Evolutionary conservation across 2,888 invertebrate species (phyloP), one percentile per base, ranked within the genome.

Genomic region (Anorthoa munda): DNA sequence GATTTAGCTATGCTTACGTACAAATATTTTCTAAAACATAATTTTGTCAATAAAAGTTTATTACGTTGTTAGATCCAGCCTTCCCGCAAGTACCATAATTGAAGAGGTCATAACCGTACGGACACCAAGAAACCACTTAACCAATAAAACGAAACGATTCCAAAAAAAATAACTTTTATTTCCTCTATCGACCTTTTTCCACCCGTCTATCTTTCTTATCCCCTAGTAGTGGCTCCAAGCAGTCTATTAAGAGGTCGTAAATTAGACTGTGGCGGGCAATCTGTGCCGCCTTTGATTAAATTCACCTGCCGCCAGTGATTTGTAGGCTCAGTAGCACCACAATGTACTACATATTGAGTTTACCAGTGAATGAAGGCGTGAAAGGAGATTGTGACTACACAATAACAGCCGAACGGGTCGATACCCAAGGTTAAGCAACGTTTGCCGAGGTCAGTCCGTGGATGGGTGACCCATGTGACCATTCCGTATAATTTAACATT

Each of bases 241-340:
- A 66, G 87, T 89, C 86, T 92, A 90, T 92, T 89, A 91, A 87
- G 85, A 77, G 85, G 75, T 81, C 89, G 86, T 93, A 93, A 91
- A 92, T 93, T 90, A 90, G 78, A 71, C 77, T 83, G 81, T 75
- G 87, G 83, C 82, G 79, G 76, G 89, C 90, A 92, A 89, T 90
- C 91, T 90, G 86, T 81, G 87, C 80, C 69, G 84, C 83, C 86
- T 90, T 90, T 92, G 92, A 92, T 93, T 92, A 92, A 92, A 92
- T 89, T 86, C 88, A 90, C 90, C 90, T 90, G 87, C 75, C 83
- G 66, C 72, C 61, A 58, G 88, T 90, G 91, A 92, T 92, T 92
- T 92, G 90, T 92, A 75, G 86, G 67, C 79, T 73, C 85, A 88
- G 88, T 89, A 89, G 80, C 75, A 66, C 50, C 61, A 73, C 73